These are phyloP conservation scores for Tetheella fluctuosa DNA, from an alignment of 2,888 invertebrate species.

Conservation along the genomic window DNA sequence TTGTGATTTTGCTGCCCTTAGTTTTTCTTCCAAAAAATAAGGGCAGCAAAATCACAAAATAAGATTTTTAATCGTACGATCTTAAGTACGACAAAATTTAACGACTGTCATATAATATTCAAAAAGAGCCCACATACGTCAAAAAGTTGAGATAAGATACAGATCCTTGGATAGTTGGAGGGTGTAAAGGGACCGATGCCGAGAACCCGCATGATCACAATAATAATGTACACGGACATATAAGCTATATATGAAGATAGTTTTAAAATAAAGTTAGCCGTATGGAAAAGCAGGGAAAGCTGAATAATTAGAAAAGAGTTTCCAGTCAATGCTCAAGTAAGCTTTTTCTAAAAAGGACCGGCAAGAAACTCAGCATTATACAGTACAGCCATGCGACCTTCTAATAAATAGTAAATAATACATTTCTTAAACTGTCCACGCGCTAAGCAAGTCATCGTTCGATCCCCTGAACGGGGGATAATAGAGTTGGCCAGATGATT, in stretches of 20 bases:
- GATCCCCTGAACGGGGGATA: conserved; percentile 54
- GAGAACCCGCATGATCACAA: background rate
- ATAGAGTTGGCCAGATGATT: conserved; percentile 82
- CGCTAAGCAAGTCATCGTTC: conserved; percentile 51
- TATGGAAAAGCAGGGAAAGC: too few relatives aligned
- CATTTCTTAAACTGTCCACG: conserved; percentile 30
- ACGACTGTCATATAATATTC: background rate
- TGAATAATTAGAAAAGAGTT: too few relatives aligned
- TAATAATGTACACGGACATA: background rate
- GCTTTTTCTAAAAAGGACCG: too few relatives aligned
- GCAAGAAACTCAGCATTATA: background rate
- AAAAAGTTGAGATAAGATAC: background rate
- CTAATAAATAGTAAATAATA: conserved; percentile 1
- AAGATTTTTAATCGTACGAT: background rate
- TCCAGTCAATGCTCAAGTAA: too few relatives aligned
- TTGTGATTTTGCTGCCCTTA: too few relatives aligned
- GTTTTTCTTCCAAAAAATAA: background rate
- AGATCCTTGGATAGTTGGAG: background rate
- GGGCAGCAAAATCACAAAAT: background rate
- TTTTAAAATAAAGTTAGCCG: too few relatives aligned
- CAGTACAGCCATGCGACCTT: background rate
- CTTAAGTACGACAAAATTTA: background rate
- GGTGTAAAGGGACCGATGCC: background rate
- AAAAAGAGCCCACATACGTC: conserved; percentile 1
- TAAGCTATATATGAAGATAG: background rate